Evolutionary conservation across 2,113 vertebrate species (phyloP), one percentile per base, ranked within the genome.

Genomic region (Danionella cerebrum): DNA sequence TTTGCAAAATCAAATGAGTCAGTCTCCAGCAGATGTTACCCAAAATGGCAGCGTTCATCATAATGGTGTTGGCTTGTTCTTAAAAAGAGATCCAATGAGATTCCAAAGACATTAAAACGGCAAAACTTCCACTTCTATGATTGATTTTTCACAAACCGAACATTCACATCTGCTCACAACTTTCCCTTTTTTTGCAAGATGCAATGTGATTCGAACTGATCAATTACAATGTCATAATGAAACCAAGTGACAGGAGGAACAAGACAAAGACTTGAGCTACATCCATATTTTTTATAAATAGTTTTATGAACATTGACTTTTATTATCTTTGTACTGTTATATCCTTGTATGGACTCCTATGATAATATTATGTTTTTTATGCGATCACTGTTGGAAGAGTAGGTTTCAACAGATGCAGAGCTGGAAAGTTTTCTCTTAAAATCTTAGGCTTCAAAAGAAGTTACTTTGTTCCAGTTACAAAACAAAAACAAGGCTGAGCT

Each of bases 101-200:
- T 48, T 60, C 35, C 65, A 18, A 39, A 53, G 57, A 66, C 70
- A 65, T 71, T 52, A 10, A 39, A 71, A 67, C 42, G 65, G 52
- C 60, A 59, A 41, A 48, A 42, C 48, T 35, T 48, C 39, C 48
- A 75, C 58, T 57, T 58, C 12, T 12, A 12, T 42, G 38, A 42
- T 14, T 31, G 14, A 59, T 27, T 59, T 14, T 27, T 59, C 38
- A 22, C 9, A 27, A 59, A 42, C 19, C 39, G 19, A 57, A 25
- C 54, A 57, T 24, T 19, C 22, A 39, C 14, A 7, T 16, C 6
- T 24, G 16, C 5, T 42, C 22, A 42, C 22, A 27, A 59, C 12
- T 10, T 57, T 36, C 1, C 21, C 12, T 25, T 55, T 16, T 29
- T 51, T 51, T 51, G 6, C 6, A 27, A 24, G n/a, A 51, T 16